These are phyloP conservation scores for Ecliptopera silaceata DNA, from an alignment of 2,888 invertebrate species.

Conservation along the genomic window DNA sequence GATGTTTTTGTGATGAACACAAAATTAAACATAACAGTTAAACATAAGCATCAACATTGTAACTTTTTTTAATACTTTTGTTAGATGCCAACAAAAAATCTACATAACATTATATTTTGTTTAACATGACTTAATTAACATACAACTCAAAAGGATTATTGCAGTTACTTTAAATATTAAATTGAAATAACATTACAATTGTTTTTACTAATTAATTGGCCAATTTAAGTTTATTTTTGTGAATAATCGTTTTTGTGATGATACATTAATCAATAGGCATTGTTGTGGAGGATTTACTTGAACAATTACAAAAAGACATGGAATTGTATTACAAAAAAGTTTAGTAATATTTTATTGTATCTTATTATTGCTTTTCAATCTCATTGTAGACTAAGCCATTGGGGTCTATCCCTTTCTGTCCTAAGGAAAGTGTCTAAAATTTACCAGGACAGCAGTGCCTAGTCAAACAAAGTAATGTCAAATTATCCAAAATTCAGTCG, in stretches of 20 bases:
- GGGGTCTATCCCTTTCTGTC: not conserved
- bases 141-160: constrained; percentile 5
- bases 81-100: constrained; percentile 7
- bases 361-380: constrained; percentile 46
- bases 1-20: not conserved
- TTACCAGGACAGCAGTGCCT: not conserved
- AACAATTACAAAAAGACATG: constrained; percentile 38
- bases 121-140: not conserved
- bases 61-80: constrained; percentile 2
- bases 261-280: constrained; percentile 19
- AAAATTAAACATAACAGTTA: too few relatives aligned
- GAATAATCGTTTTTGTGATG: constrained; percentile 27
- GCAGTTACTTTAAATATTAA: constrained; percentile 1
- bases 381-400: constrained; percentile 18
- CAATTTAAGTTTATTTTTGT: constrained; percentile 13
- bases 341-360: constrained; percentile 43
- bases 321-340: constrained; percentile 31
- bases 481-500: not conserved
- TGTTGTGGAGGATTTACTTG: constrained; percentile 1
- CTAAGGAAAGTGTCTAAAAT: not conserved
- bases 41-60: too few relatives aligned
- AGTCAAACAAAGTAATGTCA: too few relatives aligned
- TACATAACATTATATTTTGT: not conserved
- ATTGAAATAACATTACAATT: constrained; percentile 1
- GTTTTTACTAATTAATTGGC: not conserved